Evolutionary conservation across 1,140 invertebrate genomes (phyloP).

Genomic region (Dreissena rostriformis): DNA sequence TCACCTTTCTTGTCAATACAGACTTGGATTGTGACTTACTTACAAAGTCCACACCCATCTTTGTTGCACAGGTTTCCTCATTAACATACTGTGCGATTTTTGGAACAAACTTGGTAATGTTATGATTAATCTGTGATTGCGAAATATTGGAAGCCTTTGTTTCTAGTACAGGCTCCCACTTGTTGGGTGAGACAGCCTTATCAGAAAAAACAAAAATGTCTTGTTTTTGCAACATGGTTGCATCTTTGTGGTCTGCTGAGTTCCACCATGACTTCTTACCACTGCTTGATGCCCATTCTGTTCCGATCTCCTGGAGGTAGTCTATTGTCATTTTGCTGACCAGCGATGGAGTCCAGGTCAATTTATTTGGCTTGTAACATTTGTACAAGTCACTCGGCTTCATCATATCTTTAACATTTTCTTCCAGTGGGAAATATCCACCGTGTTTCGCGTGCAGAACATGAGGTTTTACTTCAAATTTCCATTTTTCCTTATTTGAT

Average conservation of each 20-base stretch:
- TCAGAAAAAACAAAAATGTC: slow-evolving; percentile 34
- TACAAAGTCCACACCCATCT: too few species aligned
- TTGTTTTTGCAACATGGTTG: background rate
- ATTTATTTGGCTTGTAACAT: slow-evolving; percentile 42
- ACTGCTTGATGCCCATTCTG: slow-evolving; percentile 64
- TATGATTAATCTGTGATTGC: background rate
- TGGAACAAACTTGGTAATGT: too few species aligned
- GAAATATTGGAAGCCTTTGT: background rate
- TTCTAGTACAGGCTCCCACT: slow-evolving; percentile 39
- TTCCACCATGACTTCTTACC: background rate
- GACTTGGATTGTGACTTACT: too few species aligned
- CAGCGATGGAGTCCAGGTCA: slow-evolving; percentile 53
- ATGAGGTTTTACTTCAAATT: background rate
- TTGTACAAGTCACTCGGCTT: slow-evolving; percentile 58
- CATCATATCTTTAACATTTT: slow-evolving; percentile 68
- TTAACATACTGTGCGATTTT: too few species aligned
- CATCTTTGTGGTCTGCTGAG: background rate
- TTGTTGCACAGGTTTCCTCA: too few species aligned
- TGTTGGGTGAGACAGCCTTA: slow-evolving; percentile 34
- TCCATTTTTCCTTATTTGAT: background rate
- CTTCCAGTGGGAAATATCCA: slow-evolving; percentile 64
- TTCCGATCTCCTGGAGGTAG: slow-evolving; percentile 73
- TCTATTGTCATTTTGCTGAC: slow-evolving; percentile 71
- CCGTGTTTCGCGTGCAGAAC: too few species aligned
- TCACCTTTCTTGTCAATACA: too few species aligned